Evolutionary conservation across 2,797 vertebrate genomes (phyloP).

Genomic region (Rhynchotus rufescens): DNA sequence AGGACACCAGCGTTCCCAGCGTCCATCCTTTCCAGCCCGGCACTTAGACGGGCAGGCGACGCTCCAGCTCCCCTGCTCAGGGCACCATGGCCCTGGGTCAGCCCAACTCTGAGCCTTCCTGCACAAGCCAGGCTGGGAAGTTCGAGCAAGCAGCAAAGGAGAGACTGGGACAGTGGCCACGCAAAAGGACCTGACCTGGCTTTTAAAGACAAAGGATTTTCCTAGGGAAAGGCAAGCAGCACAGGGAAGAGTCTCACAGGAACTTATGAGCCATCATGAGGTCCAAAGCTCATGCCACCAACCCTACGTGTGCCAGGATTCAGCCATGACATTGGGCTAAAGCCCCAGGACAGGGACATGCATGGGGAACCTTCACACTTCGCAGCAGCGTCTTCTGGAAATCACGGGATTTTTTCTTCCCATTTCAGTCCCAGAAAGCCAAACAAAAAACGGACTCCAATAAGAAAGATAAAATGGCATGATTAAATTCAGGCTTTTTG

Average conservation of each 20-base stretch:
- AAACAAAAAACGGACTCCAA: not conserved
- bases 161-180: not conserved
- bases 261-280: too few relatives aligned
- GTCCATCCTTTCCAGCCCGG: constrained; percentile 70
- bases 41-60: constrained; percentile 42
- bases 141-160: constrained; percentile 17
- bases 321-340: not conserved
- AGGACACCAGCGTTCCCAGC: constrained; percentile 34
- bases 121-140: not conserved
- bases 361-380: not conserved
- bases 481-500: not conserved
- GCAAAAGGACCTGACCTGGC: not conserved
- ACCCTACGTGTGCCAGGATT: too few relatives aligned
- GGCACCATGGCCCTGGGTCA: constrained; percentile 45
- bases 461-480: not conserved
- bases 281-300: too few relatives aligned
- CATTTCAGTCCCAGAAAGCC: not conserved
- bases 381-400: too few relatives aligned
- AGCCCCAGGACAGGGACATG: not conserved
- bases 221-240: not conserved
- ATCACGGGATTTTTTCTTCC: not conserved
- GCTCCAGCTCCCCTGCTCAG: constrained; percentile 10
- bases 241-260: too few relatives aligned
- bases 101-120: constrained; percentile 11
- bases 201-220: not conserved